These are phyloP conservation scores for Eupristina koningsbergeri DNA, from an alignment of 1,140 invertebrate species.

Conservation along the genomic window DNA sequence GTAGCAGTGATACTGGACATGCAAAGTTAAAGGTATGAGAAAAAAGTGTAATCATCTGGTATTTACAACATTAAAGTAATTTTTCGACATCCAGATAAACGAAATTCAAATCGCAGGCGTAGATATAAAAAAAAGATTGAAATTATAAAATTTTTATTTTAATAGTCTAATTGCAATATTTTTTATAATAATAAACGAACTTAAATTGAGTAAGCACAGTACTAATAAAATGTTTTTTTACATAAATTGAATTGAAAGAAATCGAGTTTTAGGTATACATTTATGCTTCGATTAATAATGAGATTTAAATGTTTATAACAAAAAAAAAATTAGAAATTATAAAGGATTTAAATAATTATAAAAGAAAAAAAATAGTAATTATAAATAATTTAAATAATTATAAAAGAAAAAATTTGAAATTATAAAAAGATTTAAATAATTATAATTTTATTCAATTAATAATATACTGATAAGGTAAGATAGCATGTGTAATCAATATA, in stretches of 20 bases:
- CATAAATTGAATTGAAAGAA: background rate
- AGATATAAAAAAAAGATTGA: background rate
- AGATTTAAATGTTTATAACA: too few relatives aligned
- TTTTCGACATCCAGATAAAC: slow-evolving; percentile 20
- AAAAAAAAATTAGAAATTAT: too few relatives aligned
- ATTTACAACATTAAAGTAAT: slow-evolving; percentile 16
- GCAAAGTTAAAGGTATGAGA: background rate
- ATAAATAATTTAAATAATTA: too few relatives aligned
- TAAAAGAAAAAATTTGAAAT: too few relatives aligned
- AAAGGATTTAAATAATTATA: too few relatives aligned
- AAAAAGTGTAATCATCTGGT: slow-evolving; percentile 1
- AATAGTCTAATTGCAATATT: background rate
- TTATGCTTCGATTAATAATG: background rate
- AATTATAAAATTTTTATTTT: slow-evolving; percentile 30
- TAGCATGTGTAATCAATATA: too few relatives aligned
- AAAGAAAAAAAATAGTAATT: too few relatives aligned
- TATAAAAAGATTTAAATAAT: too few relatives aligned
- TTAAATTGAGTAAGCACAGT: background rate
- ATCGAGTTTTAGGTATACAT: background rate
- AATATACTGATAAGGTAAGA: too few relatives aligned
- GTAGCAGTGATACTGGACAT: background rate
- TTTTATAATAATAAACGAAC: slow-evolving; percentile 9
- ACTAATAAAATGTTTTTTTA: background rate
- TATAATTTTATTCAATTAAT: too few relatives aligned
- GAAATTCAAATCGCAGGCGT: slow-evolving; percentile 12